Conservation (phyloP, 2,797 vertebrate species). For the Naso thynnoides region DNA sequence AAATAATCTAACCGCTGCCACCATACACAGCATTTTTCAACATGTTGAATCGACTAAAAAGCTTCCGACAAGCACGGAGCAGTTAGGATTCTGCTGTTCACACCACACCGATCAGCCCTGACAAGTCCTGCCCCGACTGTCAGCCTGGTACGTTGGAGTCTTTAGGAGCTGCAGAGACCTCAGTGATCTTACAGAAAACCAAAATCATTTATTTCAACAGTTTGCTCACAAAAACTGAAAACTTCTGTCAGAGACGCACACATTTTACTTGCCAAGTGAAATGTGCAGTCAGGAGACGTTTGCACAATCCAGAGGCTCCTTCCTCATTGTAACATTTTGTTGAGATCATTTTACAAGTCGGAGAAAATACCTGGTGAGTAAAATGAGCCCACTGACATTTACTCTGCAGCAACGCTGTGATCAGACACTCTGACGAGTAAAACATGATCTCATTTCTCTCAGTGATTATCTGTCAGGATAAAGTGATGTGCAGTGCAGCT, state of each 20-base stretch:
- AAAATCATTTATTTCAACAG: too few species aligned
- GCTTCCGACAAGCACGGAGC: too few species aligned
- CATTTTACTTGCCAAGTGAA: not conserved
- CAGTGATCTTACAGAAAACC: too few species aligned
- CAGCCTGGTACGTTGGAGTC: too few species aligned
- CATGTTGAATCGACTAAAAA: too few species aligned
- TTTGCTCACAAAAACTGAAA: not conserved
- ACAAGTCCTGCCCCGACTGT: too few species aligned
- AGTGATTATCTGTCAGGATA: not conserved
- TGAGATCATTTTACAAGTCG: not conserved
- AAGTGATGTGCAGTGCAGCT: not conserved
- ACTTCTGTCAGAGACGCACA: not conserved
- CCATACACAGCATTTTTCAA: too few species aligned
- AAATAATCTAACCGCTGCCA: too few species aligned
- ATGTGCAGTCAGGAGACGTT: not conserved
- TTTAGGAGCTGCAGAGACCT: too few species aligned
- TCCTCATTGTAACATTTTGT: conserved; percentile 1
- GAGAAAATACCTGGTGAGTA: not conserved
- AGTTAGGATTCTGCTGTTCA: too few species aligned
- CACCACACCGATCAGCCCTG: too few species aligned
- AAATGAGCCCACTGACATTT: conserved; percentile 17
- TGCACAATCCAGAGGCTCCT: not conserved
- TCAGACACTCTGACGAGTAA: not conserved
- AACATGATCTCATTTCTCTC: not conserved
- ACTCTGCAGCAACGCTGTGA: not conserved